Base-by-base conservation (phyloP, 1,140 invertebrate species). In the Neotoxoptera formosana region DNA sequence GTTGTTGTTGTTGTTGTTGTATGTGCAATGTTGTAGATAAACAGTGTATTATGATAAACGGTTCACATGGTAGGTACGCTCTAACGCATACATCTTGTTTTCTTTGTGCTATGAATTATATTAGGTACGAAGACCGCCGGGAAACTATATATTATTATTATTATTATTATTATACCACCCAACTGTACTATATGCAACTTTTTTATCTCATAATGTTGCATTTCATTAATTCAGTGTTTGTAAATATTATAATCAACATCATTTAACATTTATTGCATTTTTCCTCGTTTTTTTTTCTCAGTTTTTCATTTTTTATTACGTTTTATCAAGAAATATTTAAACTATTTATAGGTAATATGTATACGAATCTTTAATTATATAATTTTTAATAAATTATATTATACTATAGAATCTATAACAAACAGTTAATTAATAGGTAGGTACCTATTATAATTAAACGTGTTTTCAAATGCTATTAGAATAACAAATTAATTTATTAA, bases 1-100 rank as follows among this genome's bases (percentile, higher is more conserved):
- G 51, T 90, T 30, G 88, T 90, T 60, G 88, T 90, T 90, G 88
- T 90, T 60, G 25, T 90, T 90, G 36, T 67, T 67, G 56, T 60
- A 90, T 67, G 53, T 90, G 89, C 89, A 90, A 90, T 90, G 89
- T 90, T 90, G 89, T 90, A 67, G 34, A 90, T 67, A 90, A 90
- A 60, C 53, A 60, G 53, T 60, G 89, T 90, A 30, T 45, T 67
- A 67, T 67, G 30, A 60, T 90, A 90, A 36, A 48, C 6, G 36
- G 34, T 67, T 41, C 89, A 45, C 36, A n/a, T 88, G n/a, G 47
- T 51, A 11, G 1, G 51, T 53, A 53, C 6, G 6, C 3, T 2
- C 51, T 7, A 14, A 20, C 34, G 25, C 23, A 11, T 25, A 67
- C 14, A 30, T 41, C 88, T 34, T 53, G 51, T 56, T 41, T n/a